Evolutionary conservation across 2,113 vertebrate genomes (phyloP).

Genomic region (Dolichallabes microphthalmus): DNA sequence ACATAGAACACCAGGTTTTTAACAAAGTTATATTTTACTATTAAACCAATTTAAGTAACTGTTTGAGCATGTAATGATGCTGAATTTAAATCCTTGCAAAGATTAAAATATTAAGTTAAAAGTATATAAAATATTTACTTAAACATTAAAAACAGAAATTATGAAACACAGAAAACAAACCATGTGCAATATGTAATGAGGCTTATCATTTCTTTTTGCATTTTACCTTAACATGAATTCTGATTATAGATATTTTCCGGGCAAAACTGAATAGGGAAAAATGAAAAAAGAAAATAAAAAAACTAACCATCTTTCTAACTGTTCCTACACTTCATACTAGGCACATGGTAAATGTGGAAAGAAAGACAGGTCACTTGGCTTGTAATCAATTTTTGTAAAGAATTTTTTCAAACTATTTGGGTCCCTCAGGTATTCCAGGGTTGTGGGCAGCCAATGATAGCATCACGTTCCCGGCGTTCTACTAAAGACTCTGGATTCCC

Average conservation of each 20-base stretch:
- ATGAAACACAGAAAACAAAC: too few species aligned
- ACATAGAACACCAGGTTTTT: too few species aligned
- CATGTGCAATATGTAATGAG: too few species aligned
- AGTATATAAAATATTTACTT: background rate
- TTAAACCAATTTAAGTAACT: background rate
- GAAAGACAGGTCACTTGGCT: background rate
- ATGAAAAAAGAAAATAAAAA: background rate
- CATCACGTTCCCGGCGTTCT: conserved; percentile 77
- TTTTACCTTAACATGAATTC: background rate
- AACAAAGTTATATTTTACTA: too few species aligned
- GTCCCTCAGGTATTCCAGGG: conserved; percentile 89
- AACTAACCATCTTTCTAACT: too few species aligned
- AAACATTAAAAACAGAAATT: too few species aligned
- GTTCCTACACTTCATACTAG: background rate
- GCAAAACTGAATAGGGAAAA: background rate
- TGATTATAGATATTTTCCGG: background rate
- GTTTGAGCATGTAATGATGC: background rate
- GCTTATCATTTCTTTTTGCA: background rate
- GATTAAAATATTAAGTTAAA: background rate
- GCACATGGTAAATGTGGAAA: too few species aligned
- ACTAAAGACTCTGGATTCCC: conserved; percentile 79
- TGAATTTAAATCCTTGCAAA: background rate
- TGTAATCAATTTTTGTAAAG: background rate
- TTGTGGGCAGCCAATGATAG: conserved; percentile 86
- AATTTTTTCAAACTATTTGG: background rate